Base-by-base conservation (phyloP, 2,888 invertebrate species). In the Trisateles emortualis region DNA sequence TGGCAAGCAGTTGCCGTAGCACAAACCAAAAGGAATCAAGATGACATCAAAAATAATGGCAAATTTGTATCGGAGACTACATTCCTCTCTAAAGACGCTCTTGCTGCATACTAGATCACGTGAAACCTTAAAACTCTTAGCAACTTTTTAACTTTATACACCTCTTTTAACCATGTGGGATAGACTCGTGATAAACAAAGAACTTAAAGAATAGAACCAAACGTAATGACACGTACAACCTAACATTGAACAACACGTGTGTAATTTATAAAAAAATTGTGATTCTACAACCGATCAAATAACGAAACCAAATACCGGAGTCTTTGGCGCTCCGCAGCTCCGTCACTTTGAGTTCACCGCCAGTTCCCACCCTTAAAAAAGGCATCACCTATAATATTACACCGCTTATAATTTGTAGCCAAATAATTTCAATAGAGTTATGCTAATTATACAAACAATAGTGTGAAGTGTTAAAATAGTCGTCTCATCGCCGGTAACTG, bases 401-500 rank as follows among this genome's bases (percentile, higher is more conserved):
- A 46, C 50, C 19, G 36, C 43, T 44, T 54, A 51, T 59, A 62
- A 58, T 57, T 59, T 63, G 63, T 69, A 69, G 54, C 60, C 46
- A 69, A 66, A 69, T 69, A 59, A 69, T 69, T 66, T 66, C 54
- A 59, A 42, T 49, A 40, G 58, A 62, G 56, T 62, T 58, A 59
- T 64, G 69, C 69, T 69, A 69, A 69, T 69, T 69, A 69, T 39
- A 30, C 59, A 65, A 69, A 66, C 69, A 69, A 66, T 68, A 43
- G 48, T 49, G 48, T 53, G 53, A 42, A 44, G 44, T 69, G 32
- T 26, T 50, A 46, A 64, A 69, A 69, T 53, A 47, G 70, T 59
- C 63, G 58, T 71, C 68, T 71, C 70, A 71, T 71, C 59, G 71
- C 30, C 58, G 45, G 50, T 71, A 71, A 71, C 71, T 62, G 70